Conservation (phyloP, 2,797 vertebrate species). For the Mus spretus region DNA sequence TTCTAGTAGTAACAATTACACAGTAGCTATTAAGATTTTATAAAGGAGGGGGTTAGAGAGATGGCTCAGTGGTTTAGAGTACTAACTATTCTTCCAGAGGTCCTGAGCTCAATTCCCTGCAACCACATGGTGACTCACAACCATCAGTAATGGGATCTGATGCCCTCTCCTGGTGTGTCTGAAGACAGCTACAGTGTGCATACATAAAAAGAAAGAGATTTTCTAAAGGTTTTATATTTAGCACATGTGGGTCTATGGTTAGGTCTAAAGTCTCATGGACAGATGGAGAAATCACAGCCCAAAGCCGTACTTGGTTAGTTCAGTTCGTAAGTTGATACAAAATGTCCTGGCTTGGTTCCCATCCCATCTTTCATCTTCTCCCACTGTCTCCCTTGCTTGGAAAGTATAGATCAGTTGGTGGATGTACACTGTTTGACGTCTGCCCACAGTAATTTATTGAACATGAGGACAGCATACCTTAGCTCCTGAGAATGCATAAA, state of each 20-base stretch:
- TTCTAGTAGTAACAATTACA: neutral
- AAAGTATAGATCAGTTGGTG: slow-evolving; percentile 30
- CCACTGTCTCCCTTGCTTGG: neutral
- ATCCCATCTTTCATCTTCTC: neutral
- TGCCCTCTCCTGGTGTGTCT: neutral
- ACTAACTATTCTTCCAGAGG: neutral
- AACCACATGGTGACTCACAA: neutral
- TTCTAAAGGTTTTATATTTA: slow-evolving; percentile 56
- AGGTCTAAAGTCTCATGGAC: neutral
- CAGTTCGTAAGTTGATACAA: neutral
- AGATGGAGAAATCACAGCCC: neutral
- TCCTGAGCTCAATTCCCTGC: neutral
- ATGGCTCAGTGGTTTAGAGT: neutral
- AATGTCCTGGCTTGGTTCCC: slow-evolving; percentile 29
- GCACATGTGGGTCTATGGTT: neutral
- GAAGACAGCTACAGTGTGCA: neutral
- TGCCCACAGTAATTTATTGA: slow-evolving; percentile 55
- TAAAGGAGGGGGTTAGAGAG: neutral
- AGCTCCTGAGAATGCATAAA: slow-evolving; percentile 56
- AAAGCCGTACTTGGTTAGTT: neutral
- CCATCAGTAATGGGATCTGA: neutral
- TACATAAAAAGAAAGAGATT: neutral
- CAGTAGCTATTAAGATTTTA: neutral
- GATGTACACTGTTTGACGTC: slow-evolving; percentile 19
- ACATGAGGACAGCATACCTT: slow-evolving; percentile 61